Percentiles rank a stretch among this genome's conserved stretches.
phyloP scores from a whole-genome alignment of 1,140 invertebrate species.

The Wasmannia auropunctata region DNA sequence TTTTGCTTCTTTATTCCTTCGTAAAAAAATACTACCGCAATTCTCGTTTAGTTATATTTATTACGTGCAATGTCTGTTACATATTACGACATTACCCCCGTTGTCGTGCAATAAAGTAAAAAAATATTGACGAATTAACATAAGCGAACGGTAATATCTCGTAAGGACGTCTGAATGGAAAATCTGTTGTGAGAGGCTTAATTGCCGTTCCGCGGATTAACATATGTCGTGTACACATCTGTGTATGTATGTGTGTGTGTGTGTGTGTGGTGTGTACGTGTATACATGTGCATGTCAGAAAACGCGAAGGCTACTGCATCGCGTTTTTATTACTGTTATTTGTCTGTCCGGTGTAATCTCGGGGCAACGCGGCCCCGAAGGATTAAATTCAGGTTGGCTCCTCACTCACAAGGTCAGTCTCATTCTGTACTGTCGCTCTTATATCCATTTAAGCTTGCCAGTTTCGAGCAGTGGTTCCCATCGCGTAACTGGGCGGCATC shows the following conservation, averaged over 20 bases:
- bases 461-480: slow-evolving; percentile 43
- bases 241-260: too few relatives aligned
- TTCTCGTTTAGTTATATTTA: background rate
- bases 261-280: background rate
- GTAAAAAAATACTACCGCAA: background rate
- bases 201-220: slow-evolving; percentile 68
- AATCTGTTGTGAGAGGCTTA: slow-evolving; percentile 44
- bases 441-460: slow-evolving; percentile 70
- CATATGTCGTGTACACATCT: too few relatives aligned
- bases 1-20: background rate
- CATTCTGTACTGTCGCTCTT: slow-evolving; percentile 68
- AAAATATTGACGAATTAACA: slow-evolving; percentile 1
- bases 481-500: background rate
- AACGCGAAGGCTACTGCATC: slow-evolving; percentile 28
- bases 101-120: background rate
- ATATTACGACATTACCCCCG: background rate
- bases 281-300: slow-evolving; percentile 31
- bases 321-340: slow-evolving; percentile 71
- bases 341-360: slow-evolving; percentile 67
- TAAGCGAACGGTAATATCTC: slow-evolving; percentile 6
- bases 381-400: slow-evolving; percentile 74
- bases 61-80: background rate
- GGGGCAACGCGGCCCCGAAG: slow-evolving; percentile 61
- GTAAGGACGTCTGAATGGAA: slow-evolving; percentile 9
- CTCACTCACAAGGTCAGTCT: slow-evolving; percentile 70